Base-by-base conservation (phyloP, 2,797 vertebrate species). In the Astyanax mexicanus region DNA sequence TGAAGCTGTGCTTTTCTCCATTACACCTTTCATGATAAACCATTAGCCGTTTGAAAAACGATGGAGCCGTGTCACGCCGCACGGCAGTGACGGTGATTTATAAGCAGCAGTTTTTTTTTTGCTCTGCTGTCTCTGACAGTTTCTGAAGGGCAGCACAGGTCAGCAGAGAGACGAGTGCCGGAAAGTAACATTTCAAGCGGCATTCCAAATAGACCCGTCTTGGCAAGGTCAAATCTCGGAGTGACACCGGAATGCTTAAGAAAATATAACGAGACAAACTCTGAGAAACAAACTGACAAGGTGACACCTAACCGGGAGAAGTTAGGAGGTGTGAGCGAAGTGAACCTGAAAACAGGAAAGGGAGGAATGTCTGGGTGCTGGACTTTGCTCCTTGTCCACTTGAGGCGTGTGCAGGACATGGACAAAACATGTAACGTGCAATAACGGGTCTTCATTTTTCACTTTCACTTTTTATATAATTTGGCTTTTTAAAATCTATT, bases 31-130 rank as follows among this genome's bases (percentile, higher is more conserved):
- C 15, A 68, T 54, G 44, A 49, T 52, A 44, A 42, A 75, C 62
- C 65, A 72, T 78, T 70, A 55, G 23, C 52, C 23, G 37, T 52
- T 65, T 82, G 51, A 79, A 73, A 81, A 79, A 79, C 9, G 35
- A 60, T 11, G 52, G 23, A 6, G n/a, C 15, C 19, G 21, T 69
- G 68, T 62, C 57, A 23, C n/a, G 32, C 35, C 21, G 52, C 45
- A 27, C 25, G 52, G 23, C 25, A 55, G 52, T 13, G 2, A 6
- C 0, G 4, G 10, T 29, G 52, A 55, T 55, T 55, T 55, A 55
- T 55, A 55, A 55, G 52, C 23, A 15, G 52, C 15, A n/a, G 47
- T 19, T n/a, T 11, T 21, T 51, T 49, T 55, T 58, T 58, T 35
- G 10, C 5, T 1, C 57, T 7, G 17, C 15, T 60, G 1, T 6